Evolutionary conservation across 1,140 invertebrate genomes (phyloP).

Genomic region (Drosophila mojavensis): DNA sequence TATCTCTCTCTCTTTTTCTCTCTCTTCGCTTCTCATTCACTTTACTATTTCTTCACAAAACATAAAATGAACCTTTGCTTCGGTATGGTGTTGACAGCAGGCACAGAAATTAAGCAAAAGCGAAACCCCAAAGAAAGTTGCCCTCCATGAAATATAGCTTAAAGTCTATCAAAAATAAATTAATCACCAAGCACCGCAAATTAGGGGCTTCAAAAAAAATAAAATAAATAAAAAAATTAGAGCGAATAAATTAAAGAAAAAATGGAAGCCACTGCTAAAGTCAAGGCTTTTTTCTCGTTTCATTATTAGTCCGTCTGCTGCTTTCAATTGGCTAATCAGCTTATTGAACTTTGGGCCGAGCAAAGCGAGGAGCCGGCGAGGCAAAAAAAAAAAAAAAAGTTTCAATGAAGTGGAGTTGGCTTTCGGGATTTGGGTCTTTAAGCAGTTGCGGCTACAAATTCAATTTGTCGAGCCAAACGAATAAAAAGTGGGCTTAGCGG

Average conservation of each 20-base stretch:
- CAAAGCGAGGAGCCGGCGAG: not conserved
- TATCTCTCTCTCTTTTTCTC: not conserved
- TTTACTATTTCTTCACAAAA: slow-evolving; percentile 5
- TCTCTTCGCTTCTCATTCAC: slow-evolving; percentile 3
- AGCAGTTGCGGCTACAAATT: slow-evolving; percentile 70
- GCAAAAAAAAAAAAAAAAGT: slow-evolving; percentile 23
- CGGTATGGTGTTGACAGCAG: not conserved
- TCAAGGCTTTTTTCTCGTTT: slow-evolving; percentile 19
- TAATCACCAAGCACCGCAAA: slow-evolving; percentile 69
- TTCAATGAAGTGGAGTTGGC: slow-evolving; percentile 51
- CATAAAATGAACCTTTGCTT: not conserved
- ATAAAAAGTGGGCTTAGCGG: not conserved
- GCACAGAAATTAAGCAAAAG: not conserved
- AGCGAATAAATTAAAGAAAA: slow-evolving; percentile 14
- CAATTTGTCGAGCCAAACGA: slow-evolving; percentile 59
- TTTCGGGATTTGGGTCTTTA: slow-evolving; percentile 50
- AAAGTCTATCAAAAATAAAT: slow-evolving; percentile 75
- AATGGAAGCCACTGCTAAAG: slow-evolving; percentile 14
- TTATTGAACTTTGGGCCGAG: slow-evolving; percentile 67
- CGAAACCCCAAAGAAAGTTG: not conserved
- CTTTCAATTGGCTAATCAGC: slow-evolving; percentile 77
- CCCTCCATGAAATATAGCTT: slow-evolving; percentile 69
- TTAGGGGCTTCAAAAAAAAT: slow-evolving; percentile 11
- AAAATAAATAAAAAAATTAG: too few species aligned
- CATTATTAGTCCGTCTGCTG: slow-evolving; percentile 55